Evolutionary conservation across 2,113 vertebrate genomes (phyloP).

Genomic region (Athene cunicularia): DNA sequence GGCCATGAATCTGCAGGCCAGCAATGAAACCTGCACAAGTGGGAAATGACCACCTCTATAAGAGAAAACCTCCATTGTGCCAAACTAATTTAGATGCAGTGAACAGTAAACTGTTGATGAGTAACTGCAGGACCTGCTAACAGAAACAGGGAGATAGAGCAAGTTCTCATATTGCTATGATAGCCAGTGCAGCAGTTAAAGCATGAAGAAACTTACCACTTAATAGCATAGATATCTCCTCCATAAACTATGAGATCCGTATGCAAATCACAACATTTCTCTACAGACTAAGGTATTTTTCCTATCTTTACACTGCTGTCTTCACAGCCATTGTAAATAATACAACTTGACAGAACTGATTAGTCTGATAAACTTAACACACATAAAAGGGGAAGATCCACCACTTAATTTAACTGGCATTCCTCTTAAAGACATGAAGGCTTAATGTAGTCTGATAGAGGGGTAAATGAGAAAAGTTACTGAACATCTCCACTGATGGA

Average conservation of each 20-base stretch:
- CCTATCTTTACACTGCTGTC: not conserved
- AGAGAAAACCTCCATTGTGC: not conserved
- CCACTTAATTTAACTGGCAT: not conserved
- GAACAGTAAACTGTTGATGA: not conserved
- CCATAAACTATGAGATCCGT: not conserved
- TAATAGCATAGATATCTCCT: not conserved
- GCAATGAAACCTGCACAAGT: not conserved
- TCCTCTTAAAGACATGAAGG: not conserved
- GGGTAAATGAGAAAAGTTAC: not conserved
- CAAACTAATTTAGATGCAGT: not conserved
- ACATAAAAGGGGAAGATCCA: not conserved
- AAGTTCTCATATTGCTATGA: not conserved
- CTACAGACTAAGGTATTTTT: not conserved
- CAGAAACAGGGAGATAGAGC: not conserved
- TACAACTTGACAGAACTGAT: not conserved
- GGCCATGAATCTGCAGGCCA: not conserved
- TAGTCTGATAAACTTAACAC: not conserved
- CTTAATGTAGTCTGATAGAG: not conserved
- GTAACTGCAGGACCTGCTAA: not conserved
- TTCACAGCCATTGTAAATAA: not conserved
- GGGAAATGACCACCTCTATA: not conserved
- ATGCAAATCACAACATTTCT: not conserved
- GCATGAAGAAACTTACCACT: not conserved
- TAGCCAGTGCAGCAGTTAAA: not conserved
- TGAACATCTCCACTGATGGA: not conserved